These are phyloP conservation scores for Acrossocheilus fasciatus DNA, from an alignment of 2,797 vertebrate species.

Conservation along the genomic window DNA sequence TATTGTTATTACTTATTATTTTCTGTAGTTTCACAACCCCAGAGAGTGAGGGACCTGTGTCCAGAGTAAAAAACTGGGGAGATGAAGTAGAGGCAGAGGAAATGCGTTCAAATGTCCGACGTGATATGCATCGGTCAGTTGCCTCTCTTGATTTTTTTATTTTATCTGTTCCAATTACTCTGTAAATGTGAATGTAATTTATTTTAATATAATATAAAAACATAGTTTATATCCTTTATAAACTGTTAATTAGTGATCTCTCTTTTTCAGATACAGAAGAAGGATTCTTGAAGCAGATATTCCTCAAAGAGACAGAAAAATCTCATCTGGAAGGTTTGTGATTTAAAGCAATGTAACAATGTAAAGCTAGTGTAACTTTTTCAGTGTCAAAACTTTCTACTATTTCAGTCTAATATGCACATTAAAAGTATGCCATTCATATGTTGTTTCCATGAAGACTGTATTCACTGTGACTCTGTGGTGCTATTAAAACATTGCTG, in stretches of 20 bases:
- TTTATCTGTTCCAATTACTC: not conserved
- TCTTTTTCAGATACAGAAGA: constrained; percentile 86
- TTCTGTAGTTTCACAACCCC: constrained; percentile 83
- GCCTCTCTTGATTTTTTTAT: not conserved
- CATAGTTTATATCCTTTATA: not conserved
- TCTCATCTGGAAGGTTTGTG: constrained; percentile 89
- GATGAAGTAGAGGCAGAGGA: constrained; percentile 86
- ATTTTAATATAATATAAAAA: not conserved
- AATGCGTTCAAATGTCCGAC: constrained; percentile 79
- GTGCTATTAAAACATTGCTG: not conserved
- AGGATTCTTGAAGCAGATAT: constrained; percentile 89
- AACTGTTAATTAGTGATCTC: not conserved
- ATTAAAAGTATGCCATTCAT: no score
- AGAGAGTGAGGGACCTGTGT: constrained; percentile 78
- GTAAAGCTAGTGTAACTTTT: not conserved
- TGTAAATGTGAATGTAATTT: not conserved
- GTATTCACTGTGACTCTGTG: not conserved
- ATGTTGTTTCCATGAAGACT: not conserved
- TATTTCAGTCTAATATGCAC: not conserved
- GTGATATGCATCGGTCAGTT: constrained; percentile 83
- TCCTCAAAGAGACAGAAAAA: constrained; percentile 83
- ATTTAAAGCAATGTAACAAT: not conserved
- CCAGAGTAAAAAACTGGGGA: constrained; percentile 84
- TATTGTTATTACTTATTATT: not conserved
- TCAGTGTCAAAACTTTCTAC: not conserved